Evolutionary conservation across 2,888 invertebrate species (phyloP), one percentile per base, ranked within the genome.

Genomic region (Cephus rjabovi): DNA sequence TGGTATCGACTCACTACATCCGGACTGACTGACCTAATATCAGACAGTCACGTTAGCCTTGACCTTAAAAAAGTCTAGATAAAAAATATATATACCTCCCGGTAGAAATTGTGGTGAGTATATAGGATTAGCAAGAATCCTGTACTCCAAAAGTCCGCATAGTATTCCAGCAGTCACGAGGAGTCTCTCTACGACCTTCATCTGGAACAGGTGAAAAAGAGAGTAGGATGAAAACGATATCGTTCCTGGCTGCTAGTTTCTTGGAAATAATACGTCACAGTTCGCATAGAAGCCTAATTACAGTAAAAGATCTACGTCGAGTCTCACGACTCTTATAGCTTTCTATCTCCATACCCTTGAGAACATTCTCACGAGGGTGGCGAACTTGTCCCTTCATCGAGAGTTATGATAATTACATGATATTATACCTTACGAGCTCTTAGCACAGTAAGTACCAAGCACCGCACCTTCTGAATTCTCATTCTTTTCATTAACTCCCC

Each of bases 91-190:
- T 9, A 56, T 86, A 89, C 91, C 90, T 81, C 89, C 90, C 71
- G 90, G 86, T 69, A 90, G 85, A 81, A 90, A 90, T 82, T 91
- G 90, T 56, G 90, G 89, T 76, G 87, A 85, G 79, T 87, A 90
- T 78, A 91, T 86, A 68, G 91, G 91, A 23, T 56, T 56, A 56
- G 56, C 56, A 56, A 23, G 56, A 56, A 56, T 56, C 23, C 56
- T 56, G 23, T 56, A 56, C 56, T 56, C 56, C 56, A 56, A 23
- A 23, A 56, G 23, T 23, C 56, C 56, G 56, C 23, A 56, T 6
- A 56, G 56, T 56, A 56, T 23, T 9, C 56, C 56, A 56, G 56
- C 56, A 56, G 9, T 23, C 56, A 56, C 56, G 2, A 56, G 56
- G 56, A 56, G 23, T 56, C 56, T 56, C 23, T 56, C 56, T 56